A percentile compares a stretch with the other conserved stretches of the same genome.
Evolutionary conservation across 2,797 vertebrate species (phyloP).

Genomic region (Sebastes matsubarae): DNA sequence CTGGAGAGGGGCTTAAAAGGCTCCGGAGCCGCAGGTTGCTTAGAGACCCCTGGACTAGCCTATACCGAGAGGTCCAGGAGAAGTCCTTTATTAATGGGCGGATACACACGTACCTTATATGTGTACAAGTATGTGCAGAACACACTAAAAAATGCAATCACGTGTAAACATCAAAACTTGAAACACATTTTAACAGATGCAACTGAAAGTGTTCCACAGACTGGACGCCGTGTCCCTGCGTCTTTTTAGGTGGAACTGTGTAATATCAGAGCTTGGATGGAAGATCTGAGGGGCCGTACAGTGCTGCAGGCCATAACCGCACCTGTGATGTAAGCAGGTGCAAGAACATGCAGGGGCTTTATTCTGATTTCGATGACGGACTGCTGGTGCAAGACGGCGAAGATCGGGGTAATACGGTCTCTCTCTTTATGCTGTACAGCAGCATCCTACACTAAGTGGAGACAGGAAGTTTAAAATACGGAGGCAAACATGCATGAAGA

Average conservation of each 20-base stretch:
- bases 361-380: conserved; percentile 17
- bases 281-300: conserved; percentile 17
- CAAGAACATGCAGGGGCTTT: conserved; percentile 37
- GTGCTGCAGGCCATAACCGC: conserved; percentile 18
- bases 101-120: background rate
- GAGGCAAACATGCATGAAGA: conserved; percentile 3
- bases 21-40: too few relatives aligned
- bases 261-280: conserved; percentile 2
- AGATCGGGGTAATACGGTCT: background rate
- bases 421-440: background rate
- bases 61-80: background rate
- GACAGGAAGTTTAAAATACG: background rate
- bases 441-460: background rate
- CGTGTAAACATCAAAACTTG: background rate
- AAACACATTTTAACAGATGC: background rate
- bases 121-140: background rate
- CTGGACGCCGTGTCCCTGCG: background rate
- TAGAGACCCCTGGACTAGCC: background rate
- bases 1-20: rapidly evolving
- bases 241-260: background rate
- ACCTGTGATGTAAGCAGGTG: conserved; percentile 64
- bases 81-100: rapidly evolving
- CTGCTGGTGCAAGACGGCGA: conserved; percentile 33
- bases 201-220: background rate
- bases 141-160: background rate